Percentiles rank a stretch among this genome's conserved stretches.
phyloP scores from a whole-genome alignment of 2,113 vertebrate genomes.

The Hyperopisus bebe region DNA sequence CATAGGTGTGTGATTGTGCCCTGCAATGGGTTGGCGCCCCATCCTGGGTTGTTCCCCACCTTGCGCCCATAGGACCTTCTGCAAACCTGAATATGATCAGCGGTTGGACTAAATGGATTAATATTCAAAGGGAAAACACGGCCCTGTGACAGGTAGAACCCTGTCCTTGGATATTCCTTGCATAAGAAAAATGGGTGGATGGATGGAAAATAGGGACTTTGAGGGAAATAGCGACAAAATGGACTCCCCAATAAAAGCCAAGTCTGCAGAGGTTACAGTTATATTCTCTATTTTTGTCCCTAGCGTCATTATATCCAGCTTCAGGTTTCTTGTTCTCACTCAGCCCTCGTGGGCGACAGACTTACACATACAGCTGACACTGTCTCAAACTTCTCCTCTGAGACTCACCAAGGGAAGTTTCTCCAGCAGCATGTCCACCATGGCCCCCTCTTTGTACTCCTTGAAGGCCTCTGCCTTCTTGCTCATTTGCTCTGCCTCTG shows the following conservation, averaged over 20 bases:
- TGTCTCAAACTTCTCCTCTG: conserved; percentile 1
- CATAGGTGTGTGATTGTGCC: too few relatives aligned
- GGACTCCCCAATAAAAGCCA: neutral
- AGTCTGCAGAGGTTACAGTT: neutral
- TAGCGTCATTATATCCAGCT: neutral
- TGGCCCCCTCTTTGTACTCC: conserved; percentile 78
- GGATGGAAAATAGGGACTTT: neutral
- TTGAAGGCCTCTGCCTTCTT: conserved; percentile 84
- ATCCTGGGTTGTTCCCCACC: too few relatives aligned
- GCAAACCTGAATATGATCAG: too few relatives aligned
- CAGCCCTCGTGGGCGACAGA: neutral
- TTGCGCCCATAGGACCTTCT: too few relatives aligned
- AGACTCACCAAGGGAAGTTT: conserved; percentile 72
- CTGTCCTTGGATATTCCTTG: neutral
- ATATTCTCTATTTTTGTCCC: neutral
- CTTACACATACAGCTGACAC: neutral
- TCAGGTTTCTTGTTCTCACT: neutral
- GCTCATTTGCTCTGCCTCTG: conserved; percentile 78
- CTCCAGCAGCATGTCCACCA: conserved; percentile 84
- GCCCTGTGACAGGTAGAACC: neutral
- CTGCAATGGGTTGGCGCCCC: too few relatives aligned
- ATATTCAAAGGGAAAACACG: neutral
- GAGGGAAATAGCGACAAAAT: neutral
- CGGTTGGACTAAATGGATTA: neutral
- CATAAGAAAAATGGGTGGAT: neutral